Evolutionary conservation across 2,888 invertebrate genomes (phyloP).

Genomic region (Tenthredo mesomela): DNA sequence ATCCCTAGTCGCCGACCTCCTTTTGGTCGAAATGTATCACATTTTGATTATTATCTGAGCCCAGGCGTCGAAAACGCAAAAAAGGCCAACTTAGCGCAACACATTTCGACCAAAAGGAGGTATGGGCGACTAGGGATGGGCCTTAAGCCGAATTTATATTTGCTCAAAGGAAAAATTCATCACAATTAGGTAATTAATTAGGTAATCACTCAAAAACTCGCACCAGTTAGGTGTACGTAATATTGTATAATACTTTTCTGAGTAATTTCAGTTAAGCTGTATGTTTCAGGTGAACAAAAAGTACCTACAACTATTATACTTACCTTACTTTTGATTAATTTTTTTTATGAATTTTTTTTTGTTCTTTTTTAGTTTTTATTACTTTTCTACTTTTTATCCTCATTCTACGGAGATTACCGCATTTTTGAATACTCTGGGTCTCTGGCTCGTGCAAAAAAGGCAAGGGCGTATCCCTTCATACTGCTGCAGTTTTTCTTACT

Average conservation of each 20-base stretch:
- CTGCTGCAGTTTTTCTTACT: constrained; percentile 33
- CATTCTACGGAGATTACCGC: neutral
- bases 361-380: neutral
- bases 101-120: too few species aligned
- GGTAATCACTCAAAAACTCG: neutral
- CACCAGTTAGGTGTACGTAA: neutral
- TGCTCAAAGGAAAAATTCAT: neutral
- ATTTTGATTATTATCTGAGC: too few species aligned
- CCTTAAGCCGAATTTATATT: too few species aligned
- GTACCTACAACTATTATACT: neutral
- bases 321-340: constrained; percentile 17
- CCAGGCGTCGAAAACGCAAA: too few species aligned
- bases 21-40: too few species aligned
- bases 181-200: neutral
- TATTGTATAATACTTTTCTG: neutral
- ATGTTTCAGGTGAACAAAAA: neutral
- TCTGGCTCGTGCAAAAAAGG: constrained; percentile 17
- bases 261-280: neutral
- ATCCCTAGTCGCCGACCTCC: too few species aligned
- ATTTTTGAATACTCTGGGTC: constrained; percentile 14
- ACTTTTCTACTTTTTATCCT: neutral
- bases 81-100: too few species aligned
- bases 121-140: too few species aligned
- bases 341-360: neutral
- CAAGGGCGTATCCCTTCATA: neutral